Evolutionary conservation across 2,888 invertebrate species (phyloP), one percentile per base, ranked within the genome.

Genomic region (Archips crataeganus): DNA sequence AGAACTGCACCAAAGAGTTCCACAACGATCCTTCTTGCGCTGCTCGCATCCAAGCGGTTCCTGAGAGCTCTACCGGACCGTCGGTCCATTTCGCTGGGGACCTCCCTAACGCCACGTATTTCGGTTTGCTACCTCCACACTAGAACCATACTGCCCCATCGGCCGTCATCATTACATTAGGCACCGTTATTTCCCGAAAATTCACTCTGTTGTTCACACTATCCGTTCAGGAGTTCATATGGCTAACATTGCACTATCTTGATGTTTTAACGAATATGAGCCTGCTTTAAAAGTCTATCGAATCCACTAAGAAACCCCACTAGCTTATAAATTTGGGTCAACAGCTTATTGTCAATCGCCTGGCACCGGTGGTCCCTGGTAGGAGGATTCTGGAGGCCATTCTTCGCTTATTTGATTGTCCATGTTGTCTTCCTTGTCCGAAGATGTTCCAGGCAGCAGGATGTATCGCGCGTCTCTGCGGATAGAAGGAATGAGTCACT

Each of bases 391-490:
- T 1, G 81, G 63, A 2, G 76, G 72, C 34, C 79, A 75, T 32
- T 80, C 81, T 0, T 77, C 68, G 15, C 66, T 60, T 23, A 71
- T 73, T 6, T 34, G 71, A 15, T 42, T 62, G 9, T 76, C 77
- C 8, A 76, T 73, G 0, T 75, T 74, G 3, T 82, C 79, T 13
- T 79, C 78, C 5, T 77, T 66, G 5, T 85, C 80, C 5, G 81
- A 77, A 2, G 80, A 83, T 0, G 82, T 87, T 0, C 93, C 93
- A 0, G 90, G 90, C 2, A 93, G 85, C 2, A 85, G 78, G 47
- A 89, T 88, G 82, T 93, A 93, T 0, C 87, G 84, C 34, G 89
- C 84, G 39, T 87, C 83, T 77, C 93, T 93, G 89, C 68, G 79
- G 79, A 76, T 74, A 80, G 57, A 80, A 78, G 71, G 71, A 36